Percentiles rank a stretch among this genome's conserved stretches.
Conservation (phyloP, 2,888 invertebrate genomes). For the Athalia cordata region DNA sequence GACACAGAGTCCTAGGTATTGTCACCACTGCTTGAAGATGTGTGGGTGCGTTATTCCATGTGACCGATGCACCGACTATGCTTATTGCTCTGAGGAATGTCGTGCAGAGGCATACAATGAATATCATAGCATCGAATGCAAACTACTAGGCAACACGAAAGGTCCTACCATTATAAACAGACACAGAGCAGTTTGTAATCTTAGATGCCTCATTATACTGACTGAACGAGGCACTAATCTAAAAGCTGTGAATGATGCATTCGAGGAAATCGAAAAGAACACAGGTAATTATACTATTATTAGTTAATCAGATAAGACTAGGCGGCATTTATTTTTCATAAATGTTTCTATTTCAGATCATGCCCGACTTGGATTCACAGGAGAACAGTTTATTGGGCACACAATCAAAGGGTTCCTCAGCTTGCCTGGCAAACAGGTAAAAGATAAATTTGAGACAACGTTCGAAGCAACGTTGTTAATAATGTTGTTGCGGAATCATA, state of each 20-base stretch:
- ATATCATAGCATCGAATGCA: constrained; percentile 46
- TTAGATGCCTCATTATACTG: constrained; percentile 12
- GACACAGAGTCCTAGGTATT: constrained; percentile 10
- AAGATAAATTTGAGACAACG: background rate
- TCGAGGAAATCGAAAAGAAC: constrained; percentile 17
- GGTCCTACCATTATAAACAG: background rate
- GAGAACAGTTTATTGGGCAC: constrained; percentile 22
- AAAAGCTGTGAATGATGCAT: constrained; percentile 2
- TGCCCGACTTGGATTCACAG: constrained; percentile 6
- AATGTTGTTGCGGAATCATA: constrained; percentile 8
- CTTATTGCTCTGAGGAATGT: constrained; percentile 45
- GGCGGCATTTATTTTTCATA: background rate
- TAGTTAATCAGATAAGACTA: background rate
- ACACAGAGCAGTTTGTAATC: background rate
- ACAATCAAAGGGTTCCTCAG: constrained; percentile 32
- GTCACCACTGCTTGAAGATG: constrained; percentile 40
- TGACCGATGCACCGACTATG: constrained; percentile 5
- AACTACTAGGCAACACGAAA: background rate
- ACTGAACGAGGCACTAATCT: constrained; percentile 11
- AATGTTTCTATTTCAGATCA: constrained; percentile 30
- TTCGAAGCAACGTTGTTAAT: constrained; percentile 8
- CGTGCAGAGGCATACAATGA: constrained; percentile 28
- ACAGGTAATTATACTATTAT: background rate
- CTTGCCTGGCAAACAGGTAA: background rate
- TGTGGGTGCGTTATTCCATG: constrained; percentile 40